Base-by-base conservation (phyloP, 2,888 invertebrate genomes). In the Galeopsomyia nigrocyanea region DNA sequence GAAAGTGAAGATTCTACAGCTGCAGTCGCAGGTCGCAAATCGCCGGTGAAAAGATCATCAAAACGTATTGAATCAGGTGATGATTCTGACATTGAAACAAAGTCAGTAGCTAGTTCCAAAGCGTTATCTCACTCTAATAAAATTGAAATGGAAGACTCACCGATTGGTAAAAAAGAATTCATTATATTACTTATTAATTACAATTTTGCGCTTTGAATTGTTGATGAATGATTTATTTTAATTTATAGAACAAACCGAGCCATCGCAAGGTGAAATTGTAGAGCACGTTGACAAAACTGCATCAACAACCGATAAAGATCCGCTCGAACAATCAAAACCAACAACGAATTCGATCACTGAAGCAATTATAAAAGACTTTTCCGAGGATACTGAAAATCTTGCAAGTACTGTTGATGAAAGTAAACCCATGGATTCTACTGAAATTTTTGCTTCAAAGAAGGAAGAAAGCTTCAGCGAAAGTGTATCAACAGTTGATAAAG, bases 351-450 rank as follows among this genome's bases (percentile, higher is more conserved):
- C 46, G 3, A 31, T 58, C 9, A 66, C 16, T 14, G 62, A 56
- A 21, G 65, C 17, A 1, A 69, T 65, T 6, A 21, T 21, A 39
- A 69, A 69, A 56, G 73, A 73, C 65, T 69, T 69, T 73, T 71
- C 71, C 16, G 64, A 71, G 46, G 53, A 71, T 19, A 22, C 31
- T 14, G 60, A 65, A 16, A 21, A 47, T 31, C 19, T 31, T 21
- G 46, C 17, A 10, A 39, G 1, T 1, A 39, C 39, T 39, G 39
- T 7, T 39, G 10, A 39, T 39, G 39, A 39, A 39, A 39, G 7
- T 39, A 39, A 39, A 10, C 39, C 2, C 13, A 3, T 39, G 39
- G 64, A 65, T 53, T 60, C 65, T 16, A 21, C 21, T 19, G 60
- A 65, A 16, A 21, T 53, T 19, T 19, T 31, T 46, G 51, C 13